A percentile compares a stretch with the other conserved stretches of the same genome.
These are phyloP conservation scores for Oscheius sp. DNA, from an alignment of 2,888 invertebrate species.

Conservation along the genomic window DNA sequence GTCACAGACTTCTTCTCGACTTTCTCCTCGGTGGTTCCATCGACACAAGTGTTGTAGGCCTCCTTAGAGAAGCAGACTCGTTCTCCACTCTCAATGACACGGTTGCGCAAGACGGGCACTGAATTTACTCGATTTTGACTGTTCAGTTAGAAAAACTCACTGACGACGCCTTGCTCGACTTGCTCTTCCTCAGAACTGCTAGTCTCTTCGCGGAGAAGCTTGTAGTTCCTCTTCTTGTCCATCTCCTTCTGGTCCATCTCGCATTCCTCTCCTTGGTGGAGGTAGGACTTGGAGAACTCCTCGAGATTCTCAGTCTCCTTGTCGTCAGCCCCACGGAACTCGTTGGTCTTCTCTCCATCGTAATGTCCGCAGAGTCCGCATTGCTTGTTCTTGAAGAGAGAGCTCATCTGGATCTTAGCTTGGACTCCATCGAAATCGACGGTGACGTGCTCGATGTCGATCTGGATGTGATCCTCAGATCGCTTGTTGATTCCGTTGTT, in stretches of 20 bases:
- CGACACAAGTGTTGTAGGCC: slow-evolving; percentile 54
- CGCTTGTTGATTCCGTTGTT: slow-evolving; percentile 29
- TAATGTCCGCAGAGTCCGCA: slow-evolving; percentile 70
- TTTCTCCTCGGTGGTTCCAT: slow-evolving; percentile 32
- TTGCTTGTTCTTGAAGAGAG: slow-evolving; percentile 52
- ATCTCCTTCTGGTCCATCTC: slow-evolving; percentile 37
- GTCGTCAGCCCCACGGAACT: slow-evolving; percentile 39
- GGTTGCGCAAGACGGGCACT: slow-evolving; percentile 49
- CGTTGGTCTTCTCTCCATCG: slow-evolving; percentile 55
- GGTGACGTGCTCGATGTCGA: slow-evolving; percentile 41
- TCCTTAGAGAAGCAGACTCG: slow-evolving; percentile 63
- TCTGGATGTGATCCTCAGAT: slow-evolving; percentile 21
- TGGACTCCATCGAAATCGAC: slow-evolving; percentile 60
- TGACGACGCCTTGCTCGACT: not conserved
- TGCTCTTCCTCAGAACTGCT: slow-evolving; percentile 28
- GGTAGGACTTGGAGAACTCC: slow-evolving; percentile 63
- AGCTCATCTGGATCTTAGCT: slow-evolving; percentile 54
- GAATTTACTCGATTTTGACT: slow-evolving; percentile 4
- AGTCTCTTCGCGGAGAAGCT: slow-evolving; percentile 34
- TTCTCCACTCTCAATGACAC: slow-evolving; percentile 55
- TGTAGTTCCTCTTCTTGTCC: slow-evolving; percentile 47
- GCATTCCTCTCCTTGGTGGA: slow-evolving; percentile 47
- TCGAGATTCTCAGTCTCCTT: slow-evolving; percentile 35
- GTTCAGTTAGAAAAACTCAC: not conserved
- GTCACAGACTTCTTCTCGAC: slow-evolving; percentile 38